A percentile compares a stretch with the other conserved stretches of the same genome.
Conservation (phyloP, 2,797 vertebrate genomes). For the Kryptolebias ocellatus region DNA sequence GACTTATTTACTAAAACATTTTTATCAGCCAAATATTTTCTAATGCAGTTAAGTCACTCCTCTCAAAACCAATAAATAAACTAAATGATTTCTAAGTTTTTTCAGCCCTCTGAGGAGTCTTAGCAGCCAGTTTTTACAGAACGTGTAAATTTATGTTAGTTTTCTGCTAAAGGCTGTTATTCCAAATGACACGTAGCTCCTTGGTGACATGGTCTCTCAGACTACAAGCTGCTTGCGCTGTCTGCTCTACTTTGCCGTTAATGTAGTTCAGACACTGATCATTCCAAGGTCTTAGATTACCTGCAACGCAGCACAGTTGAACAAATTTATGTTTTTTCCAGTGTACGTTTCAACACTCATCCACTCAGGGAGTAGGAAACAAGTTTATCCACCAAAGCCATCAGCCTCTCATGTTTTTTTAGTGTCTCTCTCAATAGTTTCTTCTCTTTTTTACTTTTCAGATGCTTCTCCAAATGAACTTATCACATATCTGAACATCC, state of each 20-base stretch:
- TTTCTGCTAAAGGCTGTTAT: too few species aligned
- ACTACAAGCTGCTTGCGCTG: slow-evolving; percentile 13
- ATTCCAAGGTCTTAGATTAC: slow-evolving; percentile 56
- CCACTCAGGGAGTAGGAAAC: slow-evolving; percentile 42
- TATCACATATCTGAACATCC: slow-evolving; percentile 52
- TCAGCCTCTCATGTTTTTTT: slow-evolving; percentile 48
- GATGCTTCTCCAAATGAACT: slow-evolving; percentile 53
- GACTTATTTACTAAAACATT: background rate
- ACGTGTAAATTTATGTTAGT: too few species aligned
- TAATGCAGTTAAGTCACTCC: background rate
- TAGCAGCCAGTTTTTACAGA: background rate
- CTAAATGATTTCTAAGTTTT: background rate
- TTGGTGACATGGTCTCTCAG: slow-evolving; percentile 4
- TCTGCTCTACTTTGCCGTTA: background rate
- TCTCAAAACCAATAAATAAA: background rate
- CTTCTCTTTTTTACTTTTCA: slow-evolving; percentile 24
- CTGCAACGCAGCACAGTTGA: slow-evolving; percentile 63
- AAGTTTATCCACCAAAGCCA: slow-evolving; percentile 57
- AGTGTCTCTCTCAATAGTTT: slow-evolving; percentile 45
- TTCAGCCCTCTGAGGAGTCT: background rate
- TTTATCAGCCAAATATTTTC: background rate
- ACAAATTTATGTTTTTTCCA: slow-evolving; percentile 67
- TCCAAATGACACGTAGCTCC: slow-evolving; percentile 16
- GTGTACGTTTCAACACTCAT: slow-evolving; percentile 61
- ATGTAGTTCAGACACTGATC: slow-evolving; percentile 51